Evolutionary conservation across 2,797 vertebrate species (phyloP).

Genomic region (Falco cherrug): DNA sequence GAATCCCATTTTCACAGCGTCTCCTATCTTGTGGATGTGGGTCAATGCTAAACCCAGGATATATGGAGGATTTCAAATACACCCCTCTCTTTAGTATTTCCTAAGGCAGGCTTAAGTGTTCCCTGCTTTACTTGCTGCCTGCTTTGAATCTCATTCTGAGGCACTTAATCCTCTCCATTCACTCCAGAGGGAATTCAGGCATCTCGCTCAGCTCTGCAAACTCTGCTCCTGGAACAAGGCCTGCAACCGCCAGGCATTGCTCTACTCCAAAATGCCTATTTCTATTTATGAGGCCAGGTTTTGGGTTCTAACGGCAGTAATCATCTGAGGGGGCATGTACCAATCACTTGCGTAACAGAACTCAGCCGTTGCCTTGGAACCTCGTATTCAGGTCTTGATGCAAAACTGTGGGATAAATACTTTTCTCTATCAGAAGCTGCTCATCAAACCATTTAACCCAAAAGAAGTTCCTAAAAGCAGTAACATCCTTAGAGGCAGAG

Average conservation of each 20-base stretch:
- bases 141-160: conserved; percentile 46
- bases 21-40: conserved; percentile 1
- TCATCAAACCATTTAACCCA: neutral
- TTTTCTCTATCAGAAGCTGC: neutral
- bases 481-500: neutral
- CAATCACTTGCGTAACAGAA: neutral
- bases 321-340: neutral
- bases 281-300: neutral
- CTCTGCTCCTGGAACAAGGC: conserved; percentile 14
- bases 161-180: conserved; percentile 37
- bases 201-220: neutral
- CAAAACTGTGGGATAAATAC: neutral
- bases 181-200: conserved; percentile 10
- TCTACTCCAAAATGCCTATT: neutral
- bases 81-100: conserved; percentile 27
- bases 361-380: neutral
- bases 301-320: neutral
- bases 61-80: conserved; percentile 4
- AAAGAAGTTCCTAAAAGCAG: neutral
- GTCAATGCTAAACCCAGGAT: conserved; percentile 31
- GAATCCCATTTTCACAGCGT: conserved; percentile 37
- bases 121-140: neutral
- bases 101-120: conserved; percentile 56
- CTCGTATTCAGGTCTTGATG: neutral
- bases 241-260: neutral